phyloP scores from a whole-genome alignment of 37 sponge, comb jelly and placozoan genomes.

The Cliona cf. orientalis region DNA sequence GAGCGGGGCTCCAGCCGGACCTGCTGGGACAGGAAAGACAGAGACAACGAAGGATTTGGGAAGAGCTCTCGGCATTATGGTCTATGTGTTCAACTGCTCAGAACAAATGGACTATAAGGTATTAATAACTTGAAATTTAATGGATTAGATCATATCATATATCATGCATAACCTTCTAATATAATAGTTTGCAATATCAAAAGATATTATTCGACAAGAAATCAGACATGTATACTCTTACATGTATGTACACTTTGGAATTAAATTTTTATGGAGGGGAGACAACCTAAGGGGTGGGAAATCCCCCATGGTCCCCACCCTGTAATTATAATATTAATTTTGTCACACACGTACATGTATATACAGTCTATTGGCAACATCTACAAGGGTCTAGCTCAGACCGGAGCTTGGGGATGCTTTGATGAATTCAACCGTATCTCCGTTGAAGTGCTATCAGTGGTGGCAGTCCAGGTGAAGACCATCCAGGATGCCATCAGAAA shows the following conservation, averaged over 20 bases:
- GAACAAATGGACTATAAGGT: constrained; percentile 99
- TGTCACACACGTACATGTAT: background rate
- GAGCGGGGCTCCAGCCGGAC: constrained; percentile 99
- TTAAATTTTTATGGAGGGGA: no score
- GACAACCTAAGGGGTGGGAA: no score
- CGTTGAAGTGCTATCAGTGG: constrained; percentile 97
- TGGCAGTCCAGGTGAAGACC: constrained; percentile 96
- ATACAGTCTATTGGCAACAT: constrained; percentile 94
- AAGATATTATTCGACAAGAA: no score
- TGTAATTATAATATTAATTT: background rate
- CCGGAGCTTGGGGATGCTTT: constrained; percentile 99
- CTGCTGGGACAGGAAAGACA: constrained; percentile 98
- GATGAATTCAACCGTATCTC: constrained; percentile 99
- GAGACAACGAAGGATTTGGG: constrained; percentile 99
- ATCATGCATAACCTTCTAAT: no score
- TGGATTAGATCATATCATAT: no score
- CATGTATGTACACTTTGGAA: background rate
- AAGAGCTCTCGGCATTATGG: constrained; percentile 97
- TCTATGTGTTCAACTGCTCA: constrained; percentile 99
- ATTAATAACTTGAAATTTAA: background rate
- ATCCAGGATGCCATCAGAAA: constrained; percentile 96
- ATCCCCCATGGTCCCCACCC: no score
- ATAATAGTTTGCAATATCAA: no score
- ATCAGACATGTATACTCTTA: background rate
- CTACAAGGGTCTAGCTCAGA: constrained; percentile 98